These are phyloP conservation scores for Leucophenga maculata DNA, from an alignment of 2,888 invertebrate genomes.

Conservation along the genomic window DNA sequence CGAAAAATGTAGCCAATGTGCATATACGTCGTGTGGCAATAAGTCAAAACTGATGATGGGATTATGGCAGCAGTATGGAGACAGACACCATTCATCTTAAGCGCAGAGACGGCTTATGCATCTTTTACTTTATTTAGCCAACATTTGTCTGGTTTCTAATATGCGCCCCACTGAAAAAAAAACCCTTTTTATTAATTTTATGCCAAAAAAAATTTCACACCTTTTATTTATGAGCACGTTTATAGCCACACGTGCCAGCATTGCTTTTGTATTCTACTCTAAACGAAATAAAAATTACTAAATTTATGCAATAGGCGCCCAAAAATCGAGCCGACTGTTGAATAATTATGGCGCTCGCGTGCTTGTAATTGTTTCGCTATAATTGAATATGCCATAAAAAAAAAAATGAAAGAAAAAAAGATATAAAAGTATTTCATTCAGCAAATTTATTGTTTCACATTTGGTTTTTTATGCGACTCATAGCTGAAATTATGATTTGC, in stretches of 20 bases:
- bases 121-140: neutral
- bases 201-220: conserved; percentile 13
- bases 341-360: neutral
- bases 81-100: neutral
- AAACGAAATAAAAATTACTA: neutral
- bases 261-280: neutral
- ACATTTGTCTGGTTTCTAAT: neutral
- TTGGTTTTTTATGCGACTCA: neutral
- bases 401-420: neutral
- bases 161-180: neutral
- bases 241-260: conserved; percentile 17
- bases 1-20: neutral
- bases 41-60: conserved; percentile 13
- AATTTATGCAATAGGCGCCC: neutral
- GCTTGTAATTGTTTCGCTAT: conserved; percentile 4
- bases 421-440: neutral
- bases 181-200: conserved; percentile 7
- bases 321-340: neutral
- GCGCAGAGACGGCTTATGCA: neutral
- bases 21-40: conserved; percentile 5
- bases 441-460: neutral
- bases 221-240: conserved; percentile 21
- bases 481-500: neutral
- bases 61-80: neutral
- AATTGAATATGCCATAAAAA: neutral